Percentiles rank a stretch among this genome's conserved stretches.
Evolutionary conservation across 2,888 invertebrate genomes (phyloP).

Genomic region (Agrenia bidenticulata): DNA sequence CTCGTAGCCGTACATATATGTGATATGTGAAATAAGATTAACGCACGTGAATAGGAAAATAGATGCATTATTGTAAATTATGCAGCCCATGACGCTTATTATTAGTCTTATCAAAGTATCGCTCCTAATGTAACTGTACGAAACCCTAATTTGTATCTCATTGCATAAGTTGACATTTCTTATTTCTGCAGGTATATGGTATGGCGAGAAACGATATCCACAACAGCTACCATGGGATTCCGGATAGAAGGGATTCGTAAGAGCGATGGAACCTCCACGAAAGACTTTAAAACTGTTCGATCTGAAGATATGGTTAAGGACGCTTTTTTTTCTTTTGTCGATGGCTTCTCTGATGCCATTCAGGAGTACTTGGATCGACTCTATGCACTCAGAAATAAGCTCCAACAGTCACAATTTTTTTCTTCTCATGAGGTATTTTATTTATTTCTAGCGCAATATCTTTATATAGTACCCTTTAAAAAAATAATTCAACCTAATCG

Average conservation of each 20-base stretch:
- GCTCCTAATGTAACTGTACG: no score
- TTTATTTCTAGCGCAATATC: no score
- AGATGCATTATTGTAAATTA: no score
- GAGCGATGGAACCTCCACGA: slow-evolving; percentile 84
- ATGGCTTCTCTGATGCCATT: slow-evolving; percentile 73
- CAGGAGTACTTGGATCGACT: slow-evolving; percentile 74
- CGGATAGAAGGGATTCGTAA: slow-evolving; percentile 84
- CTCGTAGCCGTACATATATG: no score
- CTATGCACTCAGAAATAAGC: slow-evolving; percentile 76
- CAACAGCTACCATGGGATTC: slow-evolving; percentile 94
- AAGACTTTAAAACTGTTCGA: slow-evolving; percentile 93
- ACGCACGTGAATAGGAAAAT: no score
- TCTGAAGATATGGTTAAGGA: slow-evolving; percentile 73
- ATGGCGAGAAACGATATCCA: slow-evolving; percentile 95
- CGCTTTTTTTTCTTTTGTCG: slow-evolving; percentile 78
- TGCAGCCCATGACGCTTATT: no score
- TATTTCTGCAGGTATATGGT: slow-evolving; percentile 70
- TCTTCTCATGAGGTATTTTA: slow-evolving; percentile 79
- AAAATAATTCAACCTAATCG: no score
- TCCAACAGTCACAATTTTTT: slow-evolving; percentile 87
- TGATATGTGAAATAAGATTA: no score
- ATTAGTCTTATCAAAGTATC: no score
- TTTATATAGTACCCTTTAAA: no score
- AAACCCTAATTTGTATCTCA: no score
- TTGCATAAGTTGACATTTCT: background rate